A percentile compares a stretch with the other conserved stretches of the same genome.
Evolutionary conservation across 2,888 invertebrate species (phyloP).

Genomic region (Sipha maydis): DNA sequence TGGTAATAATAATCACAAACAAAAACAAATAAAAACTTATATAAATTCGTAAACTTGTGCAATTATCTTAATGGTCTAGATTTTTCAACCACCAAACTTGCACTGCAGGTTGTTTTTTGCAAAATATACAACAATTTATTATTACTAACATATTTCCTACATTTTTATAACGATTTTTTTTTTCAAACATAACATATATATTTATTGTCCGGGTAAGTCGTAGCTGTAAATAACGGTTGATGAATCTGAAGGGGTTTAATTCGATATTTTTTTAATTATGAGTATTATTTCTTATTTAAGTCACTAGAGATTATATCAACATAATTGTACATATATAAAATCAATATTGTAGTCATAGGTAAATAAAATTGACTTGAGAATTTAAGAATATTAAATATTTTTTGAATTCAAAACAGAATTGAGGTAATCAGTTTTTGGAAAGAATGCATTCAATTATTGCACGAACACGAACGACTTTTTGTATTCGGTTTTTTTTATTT

Average conservation of each 20-base stretch:
- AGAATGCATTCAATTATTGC: too few relatives aligned
- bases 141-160: background rate
- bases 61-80: constrained; percentile 37
- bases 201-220: background rate
- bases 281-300: background rate
- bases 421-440: too few relatives aligned
- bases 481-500: too few relatives aligned
- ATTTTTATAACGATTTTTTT: constrained; percentile 1
- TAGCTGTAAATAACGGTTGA: background rate
- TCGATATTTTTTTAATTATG: background rate
- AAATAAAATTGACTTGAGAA: too few relatives aligned
- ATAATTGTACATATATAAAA: background rate
- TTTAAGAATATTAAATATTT: too few relatives aligned
- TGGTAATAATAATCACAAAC: constrained; percentile 13
- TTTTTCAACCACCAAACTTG: constrained; percentile 11
- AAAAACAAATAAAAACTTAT: constrained; percentile 25
- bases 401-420: too few relatives aligned
- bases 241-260: background rate
- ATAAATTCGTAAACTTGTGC: background rate
- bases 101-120: background rate
- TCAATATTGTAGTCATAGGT: background rate
- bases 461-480: too few relatives aligned
- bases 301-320: background rate
- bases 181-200: background rate
- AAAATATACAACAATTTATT: background rate